Base-by-base conservation (phyloP, 2,797 vertebrate genomes). In the Gambusia yucatana region DNA sequence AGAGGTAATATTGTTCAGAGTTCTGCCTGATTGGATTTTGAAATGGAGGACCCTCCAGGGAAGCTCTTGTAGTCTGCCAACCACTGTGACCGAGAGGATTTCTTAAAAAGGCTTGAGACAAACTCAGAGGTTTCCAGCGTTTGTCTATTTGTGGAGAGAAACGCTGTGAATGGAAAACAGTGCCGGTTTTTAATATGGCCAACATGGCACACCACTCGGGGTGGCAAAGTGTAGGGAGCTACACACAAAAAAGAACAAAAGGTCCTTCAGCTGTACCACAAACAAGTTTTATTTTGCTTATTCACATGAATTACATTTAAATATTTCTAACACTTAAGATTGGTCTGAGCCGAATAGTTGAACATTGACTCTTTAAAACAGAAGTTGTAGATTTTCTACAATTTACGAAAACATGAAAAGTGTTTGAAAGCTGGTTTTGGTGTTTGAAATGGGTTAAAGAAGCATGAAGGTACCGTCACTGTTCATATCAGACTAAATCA, bases 1-100 rank as follows among this genome's bases (percentile, higher is more conserved):
- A 95, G 94, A 87, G 84, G 89, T 94, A 93, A 94, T 94, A 96
- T 95, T 96, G 94, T 95, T 95, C 87, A 0, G 84, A 91, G 88
- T 94, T 88, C 84, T 87, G 92, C 81, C 91, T 94, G 94, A 94
- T 94, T 94, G 93, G 92, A 93, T 95, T 94, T 79, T 91, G 94
- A 90, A 94, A 92, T 79, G 85, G 91, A 93, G 88, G 93, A 91
- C 84, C 91, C 94, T 90, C 90, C 3, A 85, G 92, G 89, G 93
- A 91, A 83, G 93, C 77, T 75, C 89, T 94, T 93, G 91, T 90
- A 91, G 87, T 94, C 91, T 92, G 87, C 93, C 90, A 93, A 88
- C 92, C 89, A 93, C 91, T 91, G 94, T 93, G 92, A 94, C 93
- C 87, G 72, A 71, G 74, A 84, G 79, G 88, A 83, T 89, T 93